Conservation (phyloP, 2,888 invertebrate species). For the Zhengitettix transpicula region DNA sequence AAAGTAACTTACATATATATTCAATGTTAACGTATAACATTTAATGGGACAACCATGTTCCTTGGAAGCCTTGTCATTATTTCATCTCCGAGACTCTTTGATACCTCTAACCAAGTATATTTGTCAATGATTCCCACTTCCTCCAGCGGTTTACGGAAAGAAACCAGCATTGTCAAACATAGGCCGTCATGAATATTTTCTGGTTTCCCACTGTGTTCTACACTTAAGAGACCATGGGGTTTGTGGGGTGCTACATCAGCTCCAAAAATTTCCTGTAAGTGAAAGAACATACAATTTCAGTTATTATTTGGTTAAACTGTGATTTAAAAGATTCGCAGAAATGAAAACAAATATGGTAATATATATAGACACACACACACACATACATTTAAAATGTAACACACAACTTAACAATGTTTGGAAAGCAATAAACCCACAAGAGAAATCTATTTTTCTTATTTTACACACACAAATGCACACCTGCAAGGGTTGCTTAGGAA, state of each 20-base stretch:
- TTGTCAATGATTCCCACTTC: constrained; percentile 75
- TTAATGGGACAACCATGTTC: constrained; percentile 62
- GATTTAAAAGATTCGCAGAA: no score
- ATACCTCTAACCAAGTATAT: constrained; percentile 76
- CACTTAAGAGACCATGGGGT: constrained; percentile 61
- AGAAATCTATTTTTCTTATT: no score
- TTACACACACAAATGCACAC: no score
- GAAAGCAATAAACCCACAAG: no score
- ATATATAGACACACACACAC: no score
- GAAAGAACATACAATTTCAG: neutral
- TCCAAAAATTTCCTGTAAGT: constrained; percentile 62
- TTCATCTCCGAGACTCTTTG: constrained; percentile 47
- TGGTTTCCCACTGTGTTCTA: constrained; percentile 46
- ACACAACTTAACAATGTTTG: no score
- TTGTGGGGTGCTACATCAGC: constrained; percentile 70
- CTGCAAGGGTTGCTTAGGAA: no score
- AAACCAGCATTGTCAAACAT: constrained; percentile 66
- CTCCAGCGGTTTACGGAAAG: constrained; percentile 69
- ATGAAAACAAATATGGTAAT: no score
- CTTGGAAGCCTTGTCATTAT: constrained; percentile 52
- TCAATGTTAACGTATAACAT: constrained; percentile 53
- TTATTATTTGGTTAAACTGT: no score
- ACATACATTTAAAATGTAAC: no score
- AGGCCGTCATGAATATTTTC: constrained; percentile 47
- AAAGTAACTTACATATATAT: no score